phyloP scores from a whole-genome alignment of 1,140 invertebrate genomes.

The Danaus plexippus region DNA sequence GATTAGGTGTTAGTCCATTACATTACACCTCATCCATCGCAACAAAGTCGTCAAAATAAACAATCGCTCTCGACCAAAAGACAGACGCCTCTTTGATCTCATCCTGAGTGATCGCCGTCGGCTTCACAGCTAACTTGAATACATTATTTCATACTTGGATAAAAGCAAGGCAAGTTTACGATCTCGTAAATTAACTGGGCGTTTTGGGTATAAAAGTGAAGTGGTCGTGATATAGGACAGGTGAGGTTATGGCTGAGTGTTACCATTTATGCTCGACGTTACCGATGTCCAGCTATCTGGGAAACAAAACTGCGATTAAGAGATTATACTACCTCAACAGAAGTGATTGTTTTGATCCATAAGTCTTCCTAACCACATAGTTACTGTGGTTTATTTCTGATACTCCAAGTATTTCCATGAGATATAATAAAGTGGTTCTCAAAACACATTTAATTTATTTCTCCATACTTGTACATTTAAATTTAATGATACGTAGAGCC shows the following conservation, averaged over 20 bases:
- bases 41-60: conserved; percentile 46
- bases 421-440: too few species aligned
- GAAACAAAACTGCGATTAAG: too few species aligned
- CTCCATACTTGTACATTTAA: conserved; percentile 12
- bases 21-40: conserved; percentile 28
- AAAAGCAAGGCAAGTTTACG: conserved; percentile 40
- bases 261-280: too few species aligned
- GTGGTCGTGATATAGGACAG: too few species aligned
- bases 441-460: background rate
- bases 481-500: conserved; percentile 12
- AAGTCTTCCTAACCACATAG: too few species aligned
- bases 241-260: too few species aligned
- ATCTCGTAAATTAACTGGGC: conserved; percentile 34
- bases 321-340: too few species aligned
- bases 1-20: conserved; percentile 30
- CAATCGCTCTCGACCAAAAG: conserved; percentile 24
- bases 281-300: too few species aligned
- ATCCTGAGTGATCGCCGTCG: conserved; percentile 27
- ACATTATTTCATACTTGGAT: conserved; percentile 31
- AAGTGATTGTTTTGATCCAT: too few species aligned
- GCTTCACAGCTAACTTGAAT: conserved; percentile 5
- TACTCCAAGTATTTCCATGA: too few species aligned
- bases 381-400: too few species aligned
- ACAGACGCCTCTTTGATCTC: conserved; percentile 35
- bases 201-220: conserved; percentile 20